phyloP scores from a whole-genome alignment of 1,140 invertebrate species.

The Lethocerus indicus region DNA sequence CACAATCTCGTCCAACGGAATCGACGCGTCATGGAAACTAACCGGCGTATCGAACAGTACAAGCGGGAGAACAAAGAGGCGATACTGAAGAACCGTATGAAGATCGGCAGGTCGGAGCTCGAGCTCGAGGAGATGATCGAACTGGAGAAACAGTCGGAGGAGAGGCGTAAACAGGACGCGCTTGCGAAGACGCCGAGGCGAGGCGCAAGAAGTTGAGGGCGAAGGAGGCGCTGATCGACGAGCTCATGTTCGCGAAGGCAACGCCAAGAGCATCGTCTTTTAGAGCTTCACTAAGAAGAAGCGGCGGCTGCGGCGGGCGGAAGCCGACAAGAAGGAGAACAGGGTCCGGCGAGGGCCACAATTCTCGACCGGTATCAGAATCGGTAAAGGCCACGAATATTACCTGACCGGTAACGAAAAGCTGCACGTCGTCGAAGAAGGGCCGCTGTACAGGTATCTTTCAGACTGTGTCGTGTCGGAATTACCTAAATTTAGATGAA shows the following conservation, averaged over 20 bases:
- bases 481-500: too few relatives aligned
- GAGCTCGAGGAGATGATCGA: conserved; percentile 80
- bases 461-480: too few relatives aligned
- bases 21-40: conserved; percentile 66
- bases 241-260: conserved; percentile 79
- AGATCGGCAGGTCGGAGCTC: conserved; percentile 38
- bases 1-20: conserved; percentile 85
- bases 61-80: conserved; percentile 83
- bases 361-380: conserved; percentile 68
- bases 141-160: conserved; percentile 29
- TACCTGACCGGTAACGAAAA: too few relatives aligned
- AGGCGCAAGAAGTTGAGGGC: conserved; percentile 68
- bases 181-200: conserved; percentile 46
- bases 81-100: conserved; percentile 71
- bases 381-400: conserved; percentile 33
- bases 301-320: conserved; percentile 34
- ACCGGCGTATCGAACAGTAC: conserved; percentile 79
- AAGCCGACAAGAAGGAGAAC: conserved; percentile 32
- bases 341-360: conserved; percentile 31
- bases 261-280: conserved; percentile 68
- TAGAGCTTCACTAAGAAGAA: conserved; percentile 11
- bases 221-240: conserved; percentile 83
- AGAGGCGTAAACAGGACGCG: conserved; percentile 21
- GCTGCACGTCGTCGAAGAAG: conserved; percentile 57
- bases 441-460: conserved; percentile 48